Evolutionary conservation across 2,888 invertebrate species (phyloP).

Genomic region (Ectemnius continuus): DNA sequence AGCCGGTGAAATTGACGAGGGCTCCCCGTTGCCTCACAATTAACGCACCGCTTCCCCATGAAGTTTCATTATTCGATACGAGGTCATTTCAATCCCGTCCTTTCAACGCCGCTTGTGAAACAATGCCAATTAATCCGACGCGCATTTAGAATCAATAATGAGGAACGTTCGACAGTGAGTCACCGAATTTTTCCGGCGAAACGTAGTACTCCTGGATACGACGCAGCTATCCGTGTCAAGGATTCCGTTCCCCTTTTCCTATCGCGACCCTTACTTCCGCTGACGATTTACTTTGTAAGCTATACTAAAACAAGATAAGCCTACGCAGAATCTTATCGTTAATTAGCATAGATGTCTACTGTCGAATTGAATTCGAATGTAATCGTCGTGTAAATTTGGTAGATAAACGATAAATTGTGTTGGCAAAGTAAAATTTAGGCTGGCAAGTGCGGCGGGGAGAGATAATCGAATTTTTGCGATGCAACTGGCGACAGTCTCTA

Average conservation of each 20-base stretch:
- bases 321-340: neutral
- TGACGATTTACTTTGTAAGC: neutral
- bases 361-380: neutral
- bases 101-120: too few relatives aligned
- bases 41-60: too few relatives aligned
- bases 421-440: neutral
- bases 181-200: too few relatives aligned
- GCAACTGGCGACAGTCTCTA: neutral
- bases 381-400: neutral
- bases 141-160: too few relatives aligned
- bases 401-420: neutral
- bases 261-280: neutral
- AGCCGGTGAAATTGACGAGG: neutral
- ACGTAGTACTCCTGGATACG: too few relatives aligned
- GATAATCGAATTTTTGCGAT: constrained; percentile 5
- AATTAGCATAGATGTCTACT: neutral
- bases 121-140: too few relatives aligned
- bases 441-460: neutral
- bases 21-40: too few relatives aligned
- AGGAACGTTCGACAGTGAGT: too few relatives aligned
- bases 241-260: neutral
- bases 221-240: too few relatives aligned
- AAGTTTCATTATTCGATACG: too few relatives aligned
- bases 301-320: neutral
- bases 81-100: too few relatives aligned